Evolutionary conservation across 2,113 vertebrate genomes (phyloP), one percentile per base, ranked within the genome.

Genomic region (Mesitornis unicolor): DNA sequence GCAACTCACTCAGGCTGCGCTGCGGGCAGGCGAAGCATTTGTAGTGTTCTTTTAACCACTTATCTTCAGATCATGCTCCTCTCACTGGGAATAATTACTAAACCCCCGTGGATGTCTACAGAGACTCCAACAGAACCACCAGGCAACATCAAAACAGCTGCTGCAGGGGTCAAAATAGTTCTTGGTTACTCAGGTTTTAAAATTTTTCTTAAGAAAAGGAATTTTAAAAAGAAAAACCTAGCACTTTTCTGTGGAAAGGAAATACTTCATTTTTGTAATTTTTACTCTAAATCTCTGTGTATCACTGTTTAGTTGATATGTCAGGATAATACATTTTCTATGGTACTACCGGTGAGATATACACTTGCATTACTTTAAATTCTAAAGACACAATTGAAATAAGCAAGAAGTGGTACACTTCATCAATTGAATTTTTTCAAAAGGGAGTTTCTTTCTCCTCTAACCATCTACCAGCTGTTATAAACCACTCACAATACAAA

Each of bases 151-250:
- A 91, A 91, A 96, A 68, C 93, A 97, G 93, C 85, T 96, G 89
- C 84, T 92, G 93, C 91, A 90, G 87, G 61, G 75, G 59, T 90
- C 91, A 97, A 91, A 96, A 95, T 36, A 89, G 56, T 87, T 96
- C 93, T 95, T 90, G 64, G 67, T 93, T 90, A 80, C 47, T 84
- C 84, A 64, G 53, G 43, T 96, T 96, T 56, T 84, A 77, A 93
- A 87, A 77, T 76, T 60, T 92, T 92, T 60, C 82, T 83, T 80
- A 31, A 89, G 81, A 53, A 92, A 94, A 95, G 84, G 93, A 90
- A 84, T 86, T 95, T 96, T 97, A 60, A 91, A 92, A 96, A 95
- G 84, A 79, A 90, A 96, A 96, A 92, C 7, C 12, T 47, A 84
- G 42, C 24, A 73, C 24, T 91, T 94, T 75, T 71, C 84, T 75